A percentile compares a stretch with the other conserved stretches of the same genome.
These are phyloP conservation scores for Penelope pileata DNA, from an alignment of 2,113 vertebrate species.

Conservation along the genomic window DNA sequence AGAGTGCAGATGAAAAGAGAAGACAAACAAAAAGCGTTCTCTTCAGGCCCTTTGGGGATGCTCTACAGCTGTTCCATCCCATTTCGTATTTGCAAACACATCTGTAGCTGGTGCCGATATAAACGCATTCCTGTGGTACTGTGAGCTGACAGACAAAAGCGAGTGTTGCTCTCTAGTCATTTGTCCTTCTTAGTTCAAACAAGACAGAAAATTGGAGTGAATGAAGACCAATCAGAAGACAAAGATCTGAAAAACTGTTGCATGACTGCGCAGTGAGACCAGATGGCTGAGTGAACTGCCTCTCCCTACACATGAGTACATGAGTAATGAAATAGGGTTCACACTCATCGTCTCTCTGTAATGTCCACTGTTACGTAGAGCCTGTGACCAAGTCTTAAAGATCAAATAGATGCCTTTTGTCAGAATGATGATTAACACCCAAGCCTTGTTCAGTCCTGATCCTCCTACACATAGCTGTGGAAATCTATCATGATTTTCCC, in stretches of 20 bases:
- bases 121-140: not conserved
- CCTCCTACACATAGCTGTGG: conserved; percentile 33
- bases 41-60: not conserved
- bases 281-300: conserved; percentile 53
- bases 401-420: conserved; percentile 37
- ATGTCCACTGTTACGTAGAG: conserved; percentile 36
- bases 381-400: conserved; percentile 22
- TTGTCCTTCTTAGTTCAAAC: conserved; percentile 49
- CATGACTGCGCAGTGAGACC: conserved; percentile 46
- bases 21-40: not conserved
- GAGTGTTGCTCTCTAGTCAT: not conserved
- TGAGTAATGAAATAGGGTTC: conserved; percentile 48
- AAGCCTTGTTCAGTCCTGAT: conserved; percentile 14
- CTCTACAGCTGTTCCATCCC: not conserved
- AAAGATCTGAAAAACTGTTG: conserved; percentile 60
- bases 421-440: conserved; percentile 44
- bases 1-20: not conserved
- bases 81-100: conserved; percentile 16
- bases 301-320: conserved; percentile 12
- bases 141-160: not conserved
- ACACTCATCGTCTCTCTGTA: conserved; percentile 38
- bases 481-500: conserved; percentile 28
- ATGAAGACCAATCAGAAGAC: conserved; percentile 33
- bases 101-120: not conserved
- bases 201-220: conserved; percentile 55